phyloP scores from a whole-genome alignment of 2,888 invertebrate genomes.

The Calephelis perditalis region DNA sequence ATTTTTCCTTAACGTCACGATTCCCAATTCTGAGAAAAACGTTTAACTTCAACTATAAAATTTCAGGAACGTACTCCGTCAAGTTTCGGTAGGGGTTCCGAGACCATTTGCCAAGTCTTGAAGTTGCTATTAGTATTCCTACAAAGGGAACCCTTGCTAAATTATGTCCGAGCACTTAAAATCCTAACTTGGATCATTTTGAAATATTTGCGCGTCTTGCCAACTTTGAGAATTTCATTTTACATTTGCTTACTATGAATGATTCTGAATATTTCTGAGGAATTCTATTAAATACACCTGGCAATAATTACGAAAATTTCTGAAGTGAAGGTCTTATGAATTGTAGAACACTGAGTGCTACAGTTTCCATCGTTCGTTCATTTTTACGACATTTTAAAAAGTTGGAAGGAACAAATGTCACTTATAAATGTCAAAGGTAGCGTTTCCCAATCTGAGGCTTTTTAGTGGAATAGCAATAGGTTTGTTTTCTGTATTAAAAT shows the following conservation, averaged over 20 bases:
- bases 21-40: not conserved
- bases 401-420: too few relatives aligned
- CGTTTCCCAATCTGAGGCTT: too few relatives aligned
- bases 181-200: constrained; percentile 11
- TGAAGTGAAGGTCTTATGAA: not conserved
- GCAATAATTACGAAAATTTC: not conserved
- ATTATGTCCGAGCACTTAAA: constrained; percentile 11
- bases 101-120: constrained; percentile 4
- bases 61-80: not conserved
- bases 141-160: constrained; percentile 7
- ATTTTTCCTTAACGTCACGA: too few relatives aligned
- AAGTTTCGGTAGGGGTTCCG: not conserved
- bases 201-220: constrained; percentile 8
- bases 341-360: too few relatives aligned
- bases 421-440: too few relatives aligned
- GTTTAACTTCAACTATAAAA: constrained; percentile 4
- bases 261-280: constrained; percentile 7
- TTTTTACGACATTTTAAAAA: too few relatives aligned
- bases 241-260: not conserved
- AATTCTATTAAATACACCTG: constrained; percentile 9
- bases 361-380: too few relatives aligned
- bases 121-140: constrained; percentile 12
- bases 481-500: too few relatives aligned
- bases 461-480: too few relatives aligned
- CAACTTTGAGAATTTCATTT: constrained; percentile 9